Evolutionary conservation across 2,113 vertebrate species (phyloP).

Genomic region (Pteropus alecto): DNA sequence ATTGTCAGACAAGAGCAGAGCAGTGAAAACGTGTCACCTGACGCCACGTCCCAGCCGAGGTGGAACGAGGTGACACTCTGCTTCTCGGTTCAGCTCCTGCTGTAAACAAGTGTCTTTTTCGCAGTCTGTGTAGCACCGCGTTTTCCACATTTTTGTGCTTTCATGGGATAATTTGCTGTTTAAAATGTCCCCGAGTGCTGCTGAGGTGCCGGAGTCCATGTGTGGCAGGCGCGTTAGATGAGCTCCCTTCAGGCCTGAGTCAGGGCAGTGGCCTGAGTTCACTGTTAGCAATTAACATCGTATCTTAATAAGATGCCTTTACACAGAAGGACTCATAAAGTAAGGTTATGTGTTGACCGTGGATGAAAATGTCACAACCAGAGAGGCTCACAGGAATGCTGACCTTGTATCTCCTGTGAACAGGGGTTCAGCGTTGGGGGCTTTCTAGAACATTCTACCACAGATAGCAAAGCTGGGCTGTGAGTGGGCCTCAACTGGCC

Average conservation of each 20-base stretch:
- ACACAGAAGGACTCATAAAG: background rate
- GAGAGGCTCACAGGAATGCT: background rate
- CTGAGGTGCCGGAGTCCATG: rapidly evolving
- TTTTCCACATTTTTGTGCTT: background rate
- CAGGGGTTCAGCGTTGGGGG: background rate
- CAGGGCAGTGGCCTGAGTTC: rapidly evolving
- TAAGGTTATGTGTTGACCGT: background rate
- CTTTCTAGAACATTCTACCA: background rate
- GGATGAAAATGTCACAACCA: background rate
- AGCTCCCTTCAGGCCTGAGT: background rate
- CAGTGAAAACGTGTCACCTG: background rate
- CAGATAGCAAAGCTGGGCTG: rapidly evolving
- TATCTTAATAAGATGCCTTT: background rate
- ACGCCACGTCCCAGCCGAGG: background rate
- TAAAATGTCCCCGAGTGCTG: background rate
- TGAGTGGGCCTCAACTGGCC: rapidly evolving
- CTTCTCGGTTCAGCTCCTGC: background rate
- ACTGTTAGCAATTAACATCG: no score
- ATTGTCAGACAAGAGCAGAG: background rate
- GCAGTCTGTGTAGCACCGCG: rapidly evolving
- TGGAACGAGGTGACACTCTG: rapidly evolving
- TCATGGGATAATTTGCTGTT: background rate
- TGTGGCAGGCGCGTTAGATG: background rate
- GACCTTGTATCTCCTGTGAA: rapidly evolving
- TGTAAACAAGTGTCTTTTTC: background rate